Conservation (phyloP, 1,140 invertebrate genomes). For the Aphelinus certus region DNA sequence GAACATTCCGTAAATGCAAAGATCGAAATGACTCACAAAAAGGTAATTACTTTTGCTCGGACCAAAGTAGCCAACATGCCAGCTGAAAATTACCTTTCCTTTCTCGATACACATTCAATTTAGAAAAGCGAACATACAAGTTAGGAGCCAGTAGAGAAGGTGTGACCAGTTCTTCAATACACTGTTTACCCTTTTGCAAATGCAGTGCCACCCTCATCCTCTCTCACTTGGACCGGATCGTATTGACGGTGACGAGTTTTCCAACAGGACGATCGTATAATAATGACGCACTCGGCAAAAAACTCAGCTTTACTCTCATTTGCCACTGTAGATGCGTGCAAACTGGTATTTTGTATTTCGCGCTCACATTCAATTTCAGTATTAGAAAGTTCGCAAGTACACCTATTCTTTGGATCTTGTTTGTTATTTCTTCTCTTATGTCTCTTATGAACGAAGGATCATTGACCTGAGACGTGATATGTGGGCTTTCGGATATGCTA, state of each 20-base stretch:
- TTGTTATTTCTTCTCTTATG: neutral
- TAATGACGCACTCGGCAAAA: slow-evolving; percentile 21
- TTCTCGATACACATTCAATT: slow-evolving; percentile 59
- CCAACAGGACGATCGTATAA: slow-evolving; percentile 35
- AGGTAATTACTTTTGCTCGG: slow-evolving; percentile 60
- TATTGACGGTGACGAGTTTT: slow-evolving; percentile 1
- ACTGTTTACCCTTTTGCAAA: slow-evolving; percentile 1
- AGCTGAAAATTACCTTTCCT: slow-evolving; percentile 47
- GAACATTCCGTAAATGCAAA: slow-evolving; percentile 19
- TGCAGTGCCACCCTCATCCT: neutral
- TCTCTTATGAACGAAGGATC: too few species aligned
- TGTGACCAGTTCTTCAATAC: slow-evolving; percentile 25
- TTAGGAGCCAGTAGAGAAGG: slow-evolving; percentile 11
- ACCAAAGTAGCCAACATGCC: slow-evolving; percentile 41
- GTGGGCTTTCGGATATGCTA: too few species aligned
- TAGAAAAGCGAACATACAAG: slow-evolving; percentile 51
- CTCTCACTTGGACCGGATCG: neutral
- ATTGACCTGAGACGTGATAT: too few species aligned
- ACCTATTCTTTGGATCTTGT: neutral
- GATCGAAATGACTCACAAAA: slow-evolving; percentile 40
- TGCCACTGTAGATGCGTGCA: neutral
- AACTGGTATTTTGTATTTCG: slow-evolving; percentile 6
- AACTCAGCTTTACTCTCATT: too few species aligned
- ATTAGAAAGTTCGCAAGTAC: slow-evolving; percentile 12
- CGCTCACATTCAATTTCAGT: slow-evolving; percentile 42